A percentile compares a stretch with the other conserved stretches of the same genome.
These are phyloP conservation scores for Trichogramma evanescens DNA, from an alignment of 2,888 invertebrate species.

Conservation along the genomic window DNA sequence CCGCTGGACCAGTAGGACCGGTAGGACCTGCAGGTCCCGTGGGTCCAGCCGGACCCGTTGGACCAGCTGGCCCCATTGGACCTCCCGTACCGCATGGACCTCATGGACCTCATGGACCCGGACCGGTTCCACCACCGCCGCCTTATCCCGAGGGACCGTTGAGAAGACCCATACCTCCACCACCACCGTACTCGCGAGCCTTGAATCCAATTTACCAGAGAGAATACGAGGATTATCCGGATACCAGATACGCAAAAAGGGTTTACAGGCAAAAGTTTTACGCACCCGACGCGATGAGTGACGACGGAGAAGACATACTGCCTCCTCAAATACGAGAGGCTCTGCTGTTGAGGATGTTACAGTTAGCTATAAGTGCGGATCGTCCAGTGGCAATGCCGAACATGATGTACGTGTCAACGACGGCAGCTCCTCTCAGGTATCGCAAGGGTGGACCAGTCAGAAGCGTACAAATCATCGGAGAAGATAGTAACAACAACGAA, in stretches of 20 bases:
- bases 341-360: constrained; percentile 63
- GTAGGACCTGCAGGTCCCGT: not conserved
- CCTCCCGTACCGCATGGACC: not conserved
- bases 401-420: constrained; percentile 46
- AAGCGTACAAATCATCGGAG: constrained; percentile 66
- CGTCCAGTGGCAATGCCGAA: constrained; percentile 31
- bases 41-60: not conserved
- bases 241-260: constrained; percentile 37
- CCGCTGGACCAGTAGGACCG: not conserved
- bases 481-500: constrained; percentile 49
- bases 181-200: constrained; percentile 30
- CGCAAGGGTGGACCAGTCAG: constrained; percentile 55
- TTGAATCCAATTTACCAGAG: constrained; percentile 34
- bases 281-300: constrained; percentile 32
- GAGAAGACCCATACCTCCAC: constrained; percentile 28
- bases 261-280: constrained; percentile 43
- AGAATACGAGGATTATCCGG: constrained; percentile 41
- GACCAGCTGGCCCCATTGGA: constrained; percentile 4
- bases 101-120: not conserved
- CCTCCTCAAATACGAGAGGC: constrained; percentile 67
- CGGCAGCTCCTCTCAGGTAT: constrained; percentile 41
- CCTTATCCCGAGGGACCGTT: constrained; percentile 38
- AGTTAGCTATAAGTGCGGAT: constrained; percentile 64
- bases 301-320: constrained; percentile 56
- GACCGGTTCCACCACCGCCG: constrained; percentile 18